A percentile compares a stretch with the other conserved stretches of the same genome.
Evolutionary conservation across 1,140 invertebrate genomes (phyloP).

Genomic region (Wasmannia auropunctata): DNA sequence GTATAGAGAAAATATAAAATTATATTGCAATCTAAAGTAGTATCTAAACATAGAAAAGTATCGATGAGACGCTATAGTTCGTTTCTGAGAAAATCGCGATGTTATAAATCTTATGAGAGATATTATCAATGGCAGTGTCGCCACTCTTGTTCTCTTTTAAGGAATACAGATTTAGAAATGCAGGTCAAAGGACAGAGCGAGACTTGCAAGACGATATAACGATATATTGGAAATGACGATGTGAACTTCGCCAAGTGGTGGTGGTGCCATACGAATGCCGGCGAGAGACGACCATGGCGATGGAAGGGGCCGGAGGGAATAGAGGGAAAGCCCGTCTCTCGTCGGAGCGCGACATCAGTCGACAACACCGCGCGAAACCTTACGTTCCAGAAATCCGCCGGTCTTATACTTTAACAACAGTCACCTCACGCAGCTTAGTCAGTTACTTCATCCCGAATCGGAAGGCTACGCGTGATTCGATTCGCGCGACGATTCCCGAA

Average conservation of each 20-base stretch:
- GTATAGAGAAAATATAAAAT: not conserved
- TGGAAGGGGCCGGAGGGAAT: constrained; percentile 55
- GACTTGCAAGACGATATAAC: constrained; percentile 41
- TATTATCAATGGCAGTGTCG: not conserved
- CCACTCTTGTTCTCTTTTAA: not conserved
- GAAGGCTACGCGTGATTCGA: not conserved
- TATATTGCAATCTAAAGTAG: not conserved
- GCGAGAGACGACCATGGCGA: constrained; percentile 14
- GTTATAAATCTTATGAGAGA: not conserved
- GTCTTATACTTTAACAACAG: constrained; percentile 9
- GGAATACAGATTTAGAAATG: not conserved
- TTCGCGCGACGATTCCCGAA: not conserved
- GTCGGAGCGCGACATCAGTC: constrained; percentile 69
- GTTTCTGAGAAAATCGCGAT: not conserved
- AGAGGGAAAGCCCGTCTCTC: constrained; percentile 56
- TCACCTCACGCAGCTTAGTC: not conserved
- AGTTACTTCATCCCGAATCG: not conserved
- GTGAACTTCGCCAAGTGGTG: not conserved
- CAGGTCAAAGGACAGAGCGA: constrained; percentile 48
- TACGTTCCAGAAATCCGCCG: constrained; percentile 58
- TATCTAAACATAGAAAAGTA: not conserved
- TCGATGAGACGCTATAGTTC: not conserved
- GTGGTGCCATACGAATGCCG: too few species aligned
- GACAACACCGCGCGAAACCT: constrained; percentile 69
- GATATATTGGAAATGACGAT: not conserved